These are phyloP conservation scores for Drosophila percnosoma DNA, from an alignment of 2,888 invertebrate genomes.

Conservation along the genomic window DNA sequence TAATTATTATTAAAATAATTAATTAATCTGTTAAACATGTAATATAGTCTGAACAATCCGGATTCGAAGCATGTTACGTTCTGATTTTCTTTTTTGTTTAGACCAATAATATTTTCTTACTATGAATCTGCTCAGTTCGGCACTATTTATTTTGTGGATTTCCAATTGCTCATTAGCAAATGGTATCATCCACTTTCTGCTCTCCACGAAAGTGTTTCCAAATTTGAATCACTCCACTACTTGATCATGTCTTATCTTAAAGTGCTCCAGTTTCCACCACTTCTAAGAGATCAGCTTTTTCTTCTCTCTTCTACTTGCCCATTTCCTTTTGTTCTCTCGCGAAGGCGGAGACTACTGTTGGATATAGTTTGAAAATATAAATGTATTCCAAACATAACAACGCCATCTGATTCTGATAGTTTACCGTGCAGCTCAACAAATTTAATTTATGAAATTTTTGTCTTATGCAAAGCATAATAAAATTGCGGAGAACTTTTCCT, in stretches of 20 bases:
- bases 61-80: slow-evolving; percentile 67
- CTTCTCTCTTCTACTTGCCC: neutral
- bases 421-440: slow-evolving; percentile 23
- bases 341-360: slow-evolving; percentile 1
- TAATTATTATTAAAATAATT: no score
- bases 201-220: slow-evolving; percentile 67
- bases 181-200: slow-evolving; percentile 74
- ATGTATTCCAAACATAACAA: slow-evolving; percentile 67
- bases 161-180: slow-evolving; percentile 67
- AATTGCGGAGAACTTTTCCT: neutral
- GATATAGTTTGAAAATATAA: slow-evolving; percentile 42
- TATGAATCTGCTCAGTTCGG: slow-evolving; percentile 33
- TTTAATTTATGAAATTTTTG: no score
- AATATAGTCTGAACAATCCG: slow-evolving; percentile 19
- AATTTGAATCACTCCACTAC: slow-evolving; percentile 76
- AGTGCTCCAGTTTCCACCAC: slow-evolving; percentile 61
- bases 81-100: slow-evolving; percentile 73
- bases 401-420: slow-evolving; percentile 71
- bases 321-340: slow-evolving; percentile 7
- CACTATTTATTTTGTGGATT: slow-evolving; percentile 62
- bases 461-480: no score
- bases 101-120: slow-evolving; percentile 81
- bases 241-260: slow-evolving; percentile 78
- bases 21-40: slow-evolving; percentile 8
- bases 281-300: slow-evolving; percentile 40